Conservation (phyloP, 1,140 invertebrate species). For the Drosophila malerkotliana region DNA sequence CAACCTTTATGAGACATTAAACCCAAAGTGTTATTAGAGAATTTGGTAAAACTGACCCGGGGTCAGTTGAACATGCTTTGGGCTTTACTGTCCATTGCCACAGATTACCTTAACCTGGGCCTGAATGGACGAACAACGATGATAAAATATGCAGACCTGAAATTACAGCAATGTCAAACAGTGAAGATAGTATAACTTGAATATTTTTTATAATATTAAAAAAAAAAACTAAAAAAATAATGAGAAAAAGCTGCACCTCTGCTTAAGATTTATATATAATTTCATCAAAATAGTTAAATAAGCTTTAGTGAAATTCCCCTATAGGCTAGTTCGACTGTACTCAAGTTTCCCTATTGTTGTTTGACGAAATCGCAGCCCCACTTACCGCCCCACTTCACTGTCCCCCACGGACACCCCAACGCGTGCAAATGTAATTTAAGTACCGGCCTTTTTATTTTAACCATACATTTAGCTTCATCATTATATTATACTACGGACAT, state of each 20-base stretch:
- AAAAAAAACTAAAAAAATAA: not conserved
- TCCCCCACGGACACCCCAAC: conserved; percentile 12
- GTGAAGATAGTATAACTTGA: not conserved
- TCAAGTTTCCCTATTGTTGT: conserved; percentile 3
- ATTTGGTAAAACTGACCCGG: not conserved
- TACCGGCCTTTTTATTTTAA: conserved; percentile 33
- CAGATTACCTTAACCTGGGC: conserved; percentile 41
- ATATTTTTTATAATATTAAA: not conserved
- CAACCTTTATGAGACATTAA: conserved; percentile 5
- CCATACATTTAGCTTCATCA: conserved; percentile 17
- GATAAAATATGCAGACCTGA: conserved; percentile 38
- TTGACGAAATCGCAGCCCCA: conserved; percentile 21
- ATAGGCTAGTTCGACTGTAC: conserved; percentile 7
- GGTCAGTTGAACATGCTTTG: conserved; percentile 16
- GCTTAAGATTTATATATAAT: not conserved
- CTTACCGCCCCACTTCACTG: not conserved
- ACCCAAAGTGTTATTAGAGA: not conserved
- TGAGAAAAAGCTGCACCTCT: not conserved
- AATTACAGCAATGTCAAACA: conserved; percentile 40
- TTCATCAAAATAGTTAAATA: not conserved
- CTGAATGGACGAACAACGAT: conserved; percentile 27
- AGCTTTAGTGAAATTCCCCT: not conserved
- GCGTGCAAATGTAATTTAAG: conserved; percentile 40
- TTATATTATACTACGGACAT: conserved; percentile 27
- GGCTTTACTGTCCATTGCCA: conserved; percentile 20